Percentiles rank a stretch among this genome's conserved stretches.
Evolutionary conservation across 2,888 invertebrate genomes (phyloP).

Genomic region (Xanthostigma xanthostigma): DNA sequence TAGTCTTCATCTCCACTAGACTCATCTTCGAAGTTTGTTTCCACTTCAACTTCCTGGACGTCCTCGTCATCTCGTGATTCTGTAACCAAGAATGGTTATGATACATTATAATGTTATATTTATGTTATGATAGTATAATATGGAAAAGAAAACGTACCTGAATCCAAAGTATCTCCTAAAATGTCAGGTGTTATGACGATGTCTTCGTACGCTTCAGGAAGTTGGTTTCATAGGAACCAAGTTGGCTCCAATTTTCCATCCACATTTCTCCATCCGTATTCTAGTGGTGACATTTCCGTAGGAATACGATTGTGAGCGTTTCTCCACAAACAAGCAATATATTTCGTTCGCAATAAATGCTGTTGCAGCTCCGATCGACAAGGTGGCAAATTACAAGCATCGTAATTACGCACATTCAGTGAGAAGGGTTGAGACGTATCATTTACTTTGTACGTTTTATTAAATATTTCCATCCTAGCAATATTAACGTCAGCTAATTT

Average conservation of each 20-base stretch:
- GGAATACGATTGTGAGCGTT: slow-evolving; percentile 14
- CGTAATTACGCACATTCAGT: slow-evolving; percentile 11
- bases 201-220: slow-evolving; percentile 12
- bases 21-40: too few species aligned
- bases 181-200: slow-evolving; percentile 12
- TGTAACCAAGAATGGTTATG: too few species aligned
- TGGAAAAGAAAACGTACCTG: slow-evolving; percentile 5
- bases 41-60: too few species aligned
- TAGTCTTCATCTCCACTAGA: too few species aligned
- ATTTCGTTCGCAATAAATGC: slow-evolving; percentile 14
- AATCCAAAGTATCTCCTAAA: slow-evolving; percentile 13
- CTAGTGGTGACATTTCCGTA: slow-evolving; percentile 14
- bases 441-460: slow-evolving; percentile 18
- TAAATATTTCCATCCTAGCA: slow-evolving; percentile 13
- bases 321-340: slow-evolving; percentile 17
- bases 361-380: slow-evolving; percentile 15
- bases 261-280: slow-evolving; percentile 12
- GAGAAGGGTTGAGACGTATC: slow-evolving; percentile 13
- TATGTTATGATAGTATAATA: too few species aligned
- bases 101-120: too few species aligned
- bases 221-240: slow-evolving; percentile 9
- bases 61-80: too few species aligned
- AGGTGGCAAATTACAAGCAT: slow-evolving; percentile 12
- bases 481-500: slow-evolving; percentile 15
- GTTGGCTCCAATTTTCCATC: slow-evolving; percentile 8